Percentiles rank a stretch among this genome's conserved stretches.
phyloP scores from a whole-genome alignment of 2,113 vertebrate species.

The Elachura formosa region DNA sequence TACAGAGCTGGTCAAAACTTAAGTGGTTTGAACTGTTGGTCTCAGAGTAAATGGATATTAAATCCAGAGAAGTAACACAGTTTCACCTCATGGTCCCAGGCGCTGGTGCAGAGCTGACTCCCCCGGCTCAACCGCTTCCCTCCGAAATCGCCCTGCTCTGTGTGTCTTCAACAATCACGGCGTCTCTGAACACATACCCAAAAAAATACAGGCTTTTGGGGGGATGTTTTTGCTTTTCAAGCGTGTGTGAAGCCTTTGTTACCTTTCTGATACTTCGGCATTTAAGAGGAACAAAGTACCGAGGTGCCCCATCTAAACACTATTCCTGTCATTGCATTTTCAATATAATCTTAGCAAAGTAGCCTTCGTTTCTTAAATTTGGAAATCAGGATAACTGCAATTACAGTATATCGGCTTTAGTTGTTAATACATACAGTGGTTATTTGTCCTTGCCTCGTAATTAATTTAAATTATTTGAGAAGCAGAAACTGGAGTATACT shows the following conservation, averaged over 20 bases:
- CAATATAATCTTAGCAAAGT: fast-evolving
- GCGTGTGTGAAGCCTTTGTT: fast-evolving
- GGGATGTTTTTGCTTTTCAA: fast-evolving
- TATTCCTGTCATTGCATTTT: background rate
- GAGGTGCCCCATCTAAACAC: fast-evolving
- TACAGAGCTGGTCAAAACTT: fast-evolving
- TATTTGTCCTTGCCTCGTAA: fast-evolving
- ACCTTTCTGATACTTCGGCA: fast-evolving
- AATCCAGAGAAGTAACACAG: slow-evolving; percentile 50
- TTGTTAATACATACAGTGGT: fast-evolving
- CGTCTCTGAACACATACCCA: too few species aligned
- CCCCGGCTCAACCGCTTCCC: background rate
- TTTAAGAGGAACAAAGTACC: background rate
- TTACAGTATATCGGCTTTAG: fast-evolving
- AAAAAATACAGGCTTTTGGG: background rate
- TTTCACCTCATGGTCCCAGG: fast-evolving
- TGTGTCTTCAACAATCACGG: fast-evolving
- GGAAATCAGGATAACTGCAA: background rate
- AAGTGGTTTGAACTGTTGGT: fast-evolving
- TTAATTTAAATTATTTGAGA: background rate
- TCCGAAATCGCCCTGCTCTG: background rate
- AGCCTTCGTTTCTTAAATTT: fast-evolving
- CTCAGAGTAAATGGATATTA: background rate
- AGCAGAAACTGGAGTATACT: background rate
- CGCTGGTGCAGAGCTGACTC: background rate